These are phyloP conservation scores for Drosophila equinoxialis DNA, from an alignment of 1,140 invertebrate genomes.

Conservation along the genomic window DNA sequence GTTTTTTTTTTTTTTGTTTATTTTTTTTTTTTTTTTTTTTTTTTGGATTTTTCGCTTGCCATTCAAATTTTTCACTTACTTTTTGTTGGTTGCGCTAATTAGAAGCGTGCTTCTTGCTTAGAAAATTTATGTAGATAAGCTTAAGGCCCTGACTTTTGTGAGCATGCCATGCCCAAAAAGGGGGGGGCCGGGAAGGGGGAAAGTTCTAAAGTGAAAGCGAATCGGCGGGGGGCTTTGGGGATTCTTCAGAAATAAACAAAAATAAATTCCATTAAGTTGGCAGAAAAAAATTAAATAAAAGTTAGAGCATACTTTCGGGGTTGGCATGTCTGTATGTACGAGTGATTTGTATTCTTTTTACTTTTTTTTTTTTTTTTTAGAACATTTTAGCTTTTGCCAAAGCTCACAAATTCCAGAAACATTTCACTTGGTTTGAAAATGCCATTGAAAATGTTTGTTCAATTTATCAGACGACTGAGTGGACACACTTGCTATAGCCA, in stretches of 20 bases:
- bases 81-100: conserved; percentile 68
- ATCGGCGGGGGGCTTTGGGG: neutral
- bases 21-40: conserved; percentile 24
- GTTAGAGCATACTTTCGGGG: conserved; percentile 34
- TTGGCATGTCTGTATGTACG: neutral
- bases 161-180: neutral
- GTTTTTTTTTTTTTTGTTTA: conserved; percentile 9
- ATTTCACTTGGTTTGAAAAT: neutral
- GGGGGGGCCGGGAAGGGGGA: neutral
- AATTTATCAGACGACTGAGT: neutral
- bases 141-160: conserved; percentile 25
- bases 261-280: conserved; percentile 11
- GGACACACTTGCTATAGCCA: too few relatives aligned
- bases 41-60: conserved; percentile 36
- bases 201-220: neutral
- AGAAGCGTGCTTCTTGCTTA: conserved; percentile 54
- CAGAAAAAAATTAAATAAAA: conserved; percentile 8
- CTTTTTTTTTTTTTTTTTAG: neutral
- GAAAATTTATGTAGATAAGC: conserved; percentile 72
- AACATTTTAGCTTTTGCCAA: neutral
- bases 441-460: conserved; percentile 4
- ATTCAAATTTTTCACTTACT: conserved; percentile 30
- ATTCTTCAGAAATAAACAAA: conserved; percentile 16
- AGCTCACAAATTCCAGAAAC: conserved; percentile 5
- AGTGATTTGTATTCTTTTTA: too few relatives aligned